phyloP scores from a whole-genome alignment of 2,797 vertebrate genomes.

The Decapterus maruadsi region DNA sequence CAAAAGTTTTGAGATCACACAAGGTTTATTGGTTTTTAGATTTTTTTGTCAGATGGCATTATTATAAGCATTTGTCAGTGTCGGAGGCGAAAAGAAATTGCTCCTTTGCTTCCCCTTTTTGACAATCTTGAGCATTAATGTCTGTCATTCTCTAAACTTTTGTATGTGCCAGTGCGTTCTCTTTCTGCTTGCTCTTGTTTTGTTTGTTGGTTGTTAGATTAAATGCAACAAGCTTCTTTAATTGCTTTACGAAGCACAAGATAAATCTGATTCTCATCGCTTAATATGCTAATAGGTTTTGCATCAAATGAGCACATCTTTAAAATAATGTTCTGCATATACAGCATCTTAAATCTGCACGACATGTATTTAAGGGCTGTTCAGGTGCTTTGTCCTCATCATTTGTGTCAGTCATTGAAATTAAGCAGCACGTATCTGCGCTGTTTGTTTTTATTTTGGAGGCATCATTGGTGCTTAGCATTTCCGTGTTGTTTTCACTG shows the following conservation, averaged over 20 bases:
- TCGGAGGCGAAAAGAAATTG: too few relatives aligned
- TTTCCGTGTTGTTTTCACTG: conserved; percentile 56
- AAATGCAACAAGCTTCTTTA: background rate
- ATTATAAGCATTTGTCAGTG: too few relatives aligned
- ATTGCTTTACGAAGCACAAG: background rate
- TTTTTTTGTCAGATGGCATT: too few relatives aligned
- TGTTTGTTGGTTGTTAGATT: background rate
- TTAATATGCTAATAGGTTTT: background rate
- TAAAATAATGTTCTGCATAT: background rate
- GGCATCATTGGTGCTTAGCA: conserved; percentile 46
- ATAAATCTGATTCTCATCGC: background rate
- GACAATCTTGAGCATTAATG: too few relatives aligned
- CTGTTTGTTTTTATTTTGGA: conserved; percentile 62
- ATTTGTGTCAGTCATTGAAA: conserved; percentile 25
- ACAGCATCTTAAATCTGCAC: background rate
- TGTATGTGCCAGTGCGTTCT: too few relatives aligned
- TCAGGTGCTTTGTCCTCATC: background rate
- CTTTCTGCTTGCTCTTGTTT: background rate
- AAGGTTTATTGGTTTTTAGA: too few relatives aligned
- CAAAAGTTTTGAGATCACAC: too few relatives aligned
- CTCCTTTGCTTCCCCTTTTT: too few relatives aligned
- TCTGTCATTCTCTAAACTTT: too few relatives aligned
- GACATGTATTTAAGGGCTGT: background rate
- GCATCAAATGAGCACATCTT: background rate
- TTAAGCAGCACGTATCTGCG: conserved; percentile 30